Percentiles rank a stretch among this genome's conserved stretches.
phyloP scores from a whole-genome alignment of 2,113 vertebrate species.

The Etheostoma cragini region DNA sequence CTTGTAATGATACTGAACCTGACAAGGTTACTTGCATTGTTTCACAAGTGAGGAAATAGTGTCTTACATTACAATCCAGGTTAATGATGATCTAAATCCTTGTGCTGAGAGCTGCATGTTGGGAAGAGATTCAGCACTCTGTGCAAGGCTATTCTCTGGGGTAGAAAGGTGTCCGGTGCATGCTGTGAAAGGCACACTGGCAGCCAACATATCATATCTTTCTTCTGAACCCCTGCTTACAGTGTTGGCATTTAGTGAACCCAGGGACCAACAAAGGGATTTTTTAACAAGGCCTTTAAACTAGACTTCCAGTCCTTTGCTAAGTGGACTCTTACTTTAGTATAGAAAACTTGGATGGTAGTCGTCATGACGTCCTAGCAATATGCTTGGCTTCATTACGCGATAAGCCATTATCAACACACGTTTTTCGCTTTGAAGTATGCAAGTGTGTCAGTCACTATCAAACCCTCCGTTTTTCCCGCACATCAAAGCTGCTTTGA shows the following conservation, averaged over 20 bases:
- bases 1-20: slow-evolving; percentile 3
- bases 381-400: slow-evolving; percentile 47
- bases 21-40: slow-evolving; percentile 38
- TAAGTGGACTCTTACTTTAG: slow-evolving; percentile 20
- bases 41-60: slow-evolving; percentile 40
- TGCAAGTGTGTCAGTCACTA: slow-evolving; percentile 59
- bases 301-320: slow-evolving; percentile 20
- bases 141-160: slow-evolving; percentile 57
- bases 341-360: background rate
- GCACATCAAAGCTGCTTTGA: slow-evolving; percentile 70
- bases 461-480: slow-evolving; percentile 37
- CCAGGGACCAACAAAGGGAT: slow-evolving; percentile 44
- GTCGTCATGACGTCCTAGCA: background rate
- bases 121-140: slow-evolving; percentile 35
- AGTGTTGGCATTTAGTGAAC: slow-evolving; percentile 75
- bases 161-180: slow-evolving; percentile 52
- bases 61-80: slow-evolving; percentile 14
- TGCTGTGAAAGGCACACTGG: slow-evolving; percentile 63
- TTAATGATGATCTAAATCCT: slow-evolving; percentile 48
- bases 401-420: slow-evolving; percentile 20
- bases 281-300: slow-evolving; percentile 56
- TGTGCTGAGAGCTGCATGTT: slow-evolving; percentile 35
- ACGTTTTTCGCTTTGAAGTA: slow-evolving; percentile 52
- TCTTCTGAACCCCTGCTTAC: slow-evolving; percentile 62
- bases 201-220: slow-evolving; percentile 62